Evolutionary conservation across 2,797 vertebrate species (phyloP), one percentile per base, ranked within the genome.

Genomic region (Tenualosa thibaudeaui): DNA sequence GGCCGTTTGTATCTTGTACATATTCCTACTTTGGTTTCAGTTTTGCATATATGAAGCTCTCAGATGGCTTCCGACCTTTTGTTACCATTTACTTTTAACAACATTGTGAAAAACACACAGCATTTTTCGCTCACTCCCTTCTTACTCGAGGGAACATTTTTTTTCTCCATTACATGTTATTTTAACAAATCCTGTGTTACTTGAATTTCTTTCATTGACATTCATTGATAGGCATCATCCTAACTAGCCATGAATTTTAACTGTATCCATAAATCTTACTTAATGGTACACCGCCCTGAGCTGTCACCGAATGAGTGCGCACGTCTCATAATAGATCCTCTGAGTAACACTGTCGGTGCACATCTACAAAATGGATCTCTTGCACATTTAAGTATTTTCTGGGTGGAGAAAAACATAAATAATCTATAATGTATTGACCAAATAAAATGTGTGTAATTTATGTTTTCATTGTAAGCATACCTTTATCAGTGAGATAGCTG

Each of bases 101-200:
- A 17, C 31, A 51, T 83, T 83, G 15, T 83, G 49, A 13, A 65
- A 84, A 40, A 71, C 2, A 56, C 54, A 58, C 46, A 92, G 49
- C 90, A 88, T 54, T 50, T 87, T 86, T 84, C 88, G 75, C 22
- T 65, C 78, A 85, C 17, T 22, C 86, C 83, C 84, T 75, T 87
- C 81, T 86, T 75, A 89, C 53, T 26, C 37, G 15, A 58, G 71
- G 85, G 83, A 81, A 78, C 37, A 46, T 89, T 91, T 88, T 86
- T 81, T 81, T 26, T 31, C 24, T 86, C 86, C 5, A 12, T 81
- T 85, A 90, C 37, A 58, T 86, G 89, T 90, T 84, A 82, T 91
- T 92, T 90, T 90, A 92, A 94, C 89, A 90, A 81, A 92, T 95
- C 94, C 95, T 96, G 94, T 94, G 94, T 95, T 94, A 96, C 95